Evolutionary conservation across 2,888 invertebrate species (phyloP).

Genomic region (Coecobrya sp.): DNA sequence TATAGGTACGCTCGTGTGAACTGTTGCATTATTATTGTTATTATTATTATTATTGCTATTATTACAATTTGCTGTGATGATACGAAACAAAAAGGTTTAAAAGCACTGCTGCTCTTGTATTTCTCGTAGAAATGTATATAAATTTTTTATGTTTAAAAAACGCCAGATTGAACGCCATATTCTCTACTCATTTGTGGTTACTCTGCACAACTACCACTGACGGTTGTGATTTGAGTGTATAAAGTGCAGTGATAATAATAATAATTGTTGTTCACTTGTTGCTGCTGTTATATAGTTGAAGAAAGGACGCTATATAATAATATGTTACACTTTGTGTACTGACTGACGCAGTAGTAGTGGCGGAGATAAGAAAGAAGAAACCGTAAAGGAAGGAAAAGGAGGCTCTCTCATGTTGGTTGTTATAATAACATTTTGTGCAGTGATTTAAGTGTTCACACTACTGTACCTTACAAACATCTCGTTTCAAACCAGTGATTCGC

Average conservation of each 20-base stretch:
- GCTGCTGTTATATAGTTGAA: neutral
- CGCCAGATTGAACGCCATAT: neutral
- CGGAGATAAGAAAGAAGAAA: neutral
- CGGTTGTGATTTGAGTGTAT: neutral
- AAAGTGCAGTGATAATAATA: neutral
- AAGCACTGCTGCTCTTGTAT: neutral
- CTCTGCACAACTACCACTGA: neutral
- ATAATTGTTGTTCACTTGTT: slow-evolving; percentile 4
- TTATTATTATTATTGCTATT: slow-evolving; percentile 29
- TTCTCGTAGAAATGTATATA: neutral
- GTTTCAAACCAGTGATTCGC: slow-evolving; percentile 67
- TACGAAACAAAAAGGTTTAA: neutral
- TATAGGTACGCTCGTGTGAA: slow-evolving; percentile 13
- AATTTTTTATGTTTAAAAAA: too few relatives aligned
- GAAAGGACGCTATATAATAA: neutral
- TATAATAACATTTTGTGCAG: too few relatives aligned
- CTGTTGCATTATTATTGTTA: slow-evolving; percentile 26
- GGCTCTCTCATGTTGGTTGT: slow-evolving; percentile 25
- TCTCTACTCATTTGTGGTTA: neutral
- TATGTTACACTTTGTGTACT: too few relatives aligned
- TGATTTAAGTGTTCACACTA: slow-evolving; percentile 36
- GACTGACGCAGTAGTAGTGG: too few relatives aligned
- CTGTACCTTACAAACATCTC: neutral
- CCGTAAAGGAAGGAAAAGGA: slow-evolving; percentile 48
- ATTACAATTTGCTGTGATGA: slow-evolving; percentile 36